Percentiles rank a stretch among this genome's conserved stretches.
Evolutionary conservation across 2,888 invertebrate species (phyloP).

Genomic region (Elmis aenea): DNA sequence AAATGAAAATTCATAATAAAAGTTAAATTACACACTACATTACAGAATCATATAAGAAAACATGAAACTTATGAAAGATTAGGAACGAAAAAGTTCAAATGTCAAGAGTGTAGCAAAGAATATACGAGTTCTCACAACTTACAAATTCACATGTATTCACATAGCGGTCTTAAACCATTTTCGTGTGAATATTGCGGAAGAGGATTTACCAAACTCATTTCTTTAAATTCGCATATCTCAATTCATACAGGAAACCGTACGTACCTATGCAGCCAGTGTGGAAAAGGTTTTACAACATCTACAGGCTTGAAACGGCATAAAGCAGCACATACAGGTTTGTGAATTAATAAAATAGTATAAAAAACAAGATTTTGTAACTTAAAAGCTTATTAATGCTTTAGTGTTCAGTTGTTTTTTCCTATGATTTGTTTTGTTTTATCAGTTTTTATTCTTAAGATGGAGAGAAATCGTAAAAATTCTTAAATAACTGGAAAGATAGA

Average conservation of each 20-base stretch:
- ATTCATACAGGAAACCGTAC: conserved; percentile 23
- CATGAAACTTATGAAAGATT: background rate
- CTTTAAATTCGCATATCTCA: conserved; percentile 24
- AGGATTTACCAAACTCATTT: conserved; percentile 28
- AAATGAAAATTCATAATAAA: too few species aligned
- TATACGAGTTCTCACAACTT: conserved; percentile 23
- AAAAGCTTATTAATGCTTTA: too few species aligned
- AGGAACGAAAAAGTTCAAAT: conserved; percentile 7
- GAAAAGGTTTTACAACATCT: conserved; percentile 26
- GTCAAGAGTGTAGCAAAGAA: conserved; percentile 16
- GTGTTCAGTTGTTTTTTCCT: too few species aligned
- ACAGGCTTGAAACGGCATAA: conserved; percentile 26
- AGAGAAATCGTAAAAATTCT: too few species aligned
- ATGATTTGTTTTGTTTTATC: too few species aligned
- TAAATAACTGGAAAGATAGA: too few species aligned
- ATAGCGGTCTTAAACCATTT: conserved; percentile 35
- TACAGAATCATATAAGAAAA: conserved; percentile 2
- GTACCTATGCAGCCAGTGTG: conserved; percentile 28
- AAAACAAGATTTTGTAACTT: too few species aligned
- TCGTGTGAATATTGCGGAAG: conserved; percentile 18
- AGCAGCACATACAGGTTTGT: conserved; percentile 11
- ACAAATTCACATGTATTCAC: conserved; percentile 20
- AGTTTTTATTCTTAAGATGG: too few species aligned
- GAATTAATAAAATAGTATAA: background rate
- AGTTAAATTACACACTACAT: too few species aligned